A percentile compares a stretch with the other conserved stretches of the same genome.
Evolutionary conservation across 2,113 vertebrate genomes (phyloP).

Genomic region (Sitta europaea): DNA sequence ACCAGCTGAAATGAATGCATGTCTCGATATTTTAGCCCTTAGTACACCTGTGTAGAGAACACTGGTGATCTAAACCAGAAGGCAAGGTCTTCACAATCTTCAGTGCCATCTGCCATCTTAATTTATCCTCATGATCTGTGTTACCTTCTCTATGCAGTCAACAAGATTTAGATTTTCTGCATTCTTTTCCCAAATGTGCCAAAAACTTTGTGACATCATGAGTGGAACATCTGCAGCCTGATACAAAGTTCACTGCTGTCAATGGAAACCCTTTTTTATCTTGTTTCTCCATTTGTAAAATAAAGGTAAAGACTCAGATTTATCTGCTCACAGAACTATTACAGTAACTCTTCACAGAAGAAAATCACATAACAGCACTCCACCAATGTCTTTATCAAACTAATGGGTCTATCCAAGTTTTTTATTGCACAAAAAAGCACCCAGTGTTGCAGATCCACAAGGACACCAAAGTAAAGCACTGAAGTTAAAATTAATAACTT

Average conservation of each 20-base stretch:
- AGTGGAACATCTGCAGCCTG: background rate
- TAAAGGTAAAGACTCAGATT: background rate
- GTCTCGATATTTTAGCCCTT: background rate
- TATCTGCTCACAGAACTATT: background rate
- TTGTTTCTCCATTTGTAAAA: background rate
- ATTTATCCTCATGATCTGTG: background rate
- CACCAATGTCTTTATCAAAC: background rate
- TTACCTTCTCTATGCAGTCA: background rate
- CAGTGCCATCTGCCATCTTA: background rate
- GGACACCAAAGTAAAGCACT: background rate
- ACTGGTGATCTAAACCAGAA: background rate
- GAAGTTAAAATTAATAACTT: conserved; percentile 49
- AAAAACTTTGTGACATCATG: background rate
- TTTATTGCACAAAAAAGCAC: background rate
- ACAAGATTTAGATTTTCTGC: background rate
- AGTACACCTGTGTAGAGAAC: background rate
- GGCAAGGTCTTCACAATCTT: background rate
- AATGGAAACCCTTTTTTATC: background rate
- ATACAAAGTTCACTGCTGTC: background rate
- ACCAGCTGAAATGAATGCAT: background rate
- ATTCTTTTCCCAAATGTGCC: background rate
- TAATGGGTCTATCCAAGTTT: background rate
- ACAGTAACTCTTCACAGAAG: background rate
- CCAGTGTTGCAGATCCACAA: background rate
- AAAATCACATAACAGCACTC: background rate